Percentiles rank a stretch among this genome's conserved stretches.
Evolutionary conservation across 1,140 invertebrate genomes (phyloP).

Genomic region (Drosophila tristis): DNA sequence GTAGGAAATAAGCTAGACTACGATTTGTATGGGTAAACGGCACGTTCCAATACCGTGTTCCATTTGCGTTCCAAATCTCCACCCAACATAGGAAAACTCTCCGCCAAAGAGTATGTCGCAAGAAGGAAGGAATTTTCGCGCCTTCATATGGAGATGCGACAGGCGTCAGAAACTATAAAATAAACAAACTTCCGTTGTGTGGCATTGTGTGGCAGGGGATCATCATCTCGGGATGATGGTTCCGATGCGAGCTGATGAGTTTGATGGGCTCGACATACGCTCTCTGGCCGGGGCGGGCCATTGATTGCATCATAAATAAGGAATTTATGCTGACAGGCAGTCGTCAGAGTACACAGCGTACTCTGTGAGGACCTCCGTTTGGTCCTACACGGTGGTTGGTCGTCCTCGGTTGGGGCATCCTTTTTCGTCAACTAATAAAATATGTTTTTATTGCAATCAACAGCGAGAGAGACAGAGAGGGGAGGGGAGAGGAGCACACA

Average conservation of each 20-base stretch:
- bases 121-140: constrained; percentile 63
- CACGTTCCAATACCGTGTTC: no score
- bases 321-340: constrained; percentile 83
- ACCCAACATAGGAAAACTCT: constrained; percentile 1
- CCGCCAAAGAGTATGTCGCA: neutral
- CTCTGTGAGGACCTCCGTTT: constrained; percentile 26
- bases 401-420: constrained; percentile 29
- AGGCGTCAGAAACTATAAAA: constrained; percentile 80
- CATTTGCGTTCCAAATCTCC: neutral
- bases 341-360: constrained; percentile 45
- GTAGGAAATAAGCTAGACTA: no score
- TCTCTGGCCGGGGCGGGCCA: constrained; percentile 58
- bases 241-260: constrained; percentile 55
- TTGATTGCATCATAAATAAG: constrained; percentile 84
- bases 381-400: constrained; percentile 38
- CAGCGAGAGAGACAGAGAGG: constrained; percentile 6
- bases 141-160: constrained; percentile 30
- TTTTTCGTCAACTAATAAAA: constrained; percentile 80
- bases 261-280: constrained; percentile 84
- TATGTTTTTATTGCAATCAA: constrained; percentile 79
- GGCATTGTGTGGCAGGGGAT: constrained; percentile 22
- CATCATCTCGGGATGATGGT: constrained; percentile 68
- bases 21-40: no score
- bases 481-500: constrained; percentile 39
- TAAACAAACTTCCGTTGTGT: constrained; percentile 81